phyloP scores from a whole-genome alignment of 2,888 invertebrate genomes.

The Brachypterus glaber region DNA sequence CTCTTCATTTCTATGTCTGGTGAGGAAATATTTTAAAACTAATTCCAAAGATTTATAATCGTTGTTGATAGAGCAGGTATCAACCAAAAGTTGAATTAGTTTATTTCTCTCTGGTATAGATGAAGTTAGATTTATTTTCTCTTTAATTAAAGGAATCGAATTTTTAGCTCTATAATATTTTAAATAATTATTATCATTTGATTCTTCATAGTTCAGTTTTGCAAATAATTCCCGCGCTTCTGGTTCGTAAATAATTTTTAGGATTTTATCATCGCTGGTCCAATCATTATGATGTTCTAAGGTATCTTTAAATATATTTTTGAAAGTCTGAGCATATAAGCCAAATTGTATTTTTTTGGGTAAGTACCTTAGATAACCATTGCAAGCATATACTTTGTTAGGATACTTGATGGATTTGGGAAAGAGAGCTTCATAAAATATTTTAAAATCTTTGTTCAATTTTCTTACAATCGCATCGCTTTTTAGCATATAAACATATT shows the following conservation, averaged over 20 bases:
- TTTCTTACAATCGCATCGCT: not conserved
- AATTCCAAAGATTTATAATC: not conserved
- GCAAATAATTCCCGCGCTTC: not conserved
- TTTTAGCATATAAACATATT: not conserved
- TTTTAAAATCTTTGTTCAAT: conserved; percentile 1
- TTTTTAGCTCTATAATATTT: not conserved
- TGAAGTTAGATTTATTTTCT: not conserved
- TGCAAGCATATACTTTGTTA: not conserved
- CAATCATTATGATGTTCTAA: not conserved
- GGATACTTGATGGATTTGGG: not conserved
- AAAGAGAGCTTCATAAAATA: not conserved
- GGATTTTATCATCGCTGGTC: not conserved
- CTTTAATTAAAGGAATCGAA: not conserved
- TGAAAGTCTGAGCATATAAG: not conserved
- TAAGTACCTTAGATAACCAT: not conserved
- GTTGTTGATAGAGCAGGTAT: not conserved
- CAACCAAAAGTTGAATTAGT: not conserved
- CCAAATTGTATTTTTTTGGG: not conserved
- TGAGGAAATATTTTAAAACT: not conserved
- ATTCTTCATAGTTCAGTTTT: not conserved
- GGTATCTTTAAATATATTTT: not conserved
- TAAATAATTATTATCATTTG: not conserved
- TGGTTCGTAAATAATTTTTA: not conserved
- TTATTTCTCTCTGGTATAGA: not conserved
- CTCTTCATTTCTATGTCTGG: not conserved